phyloP scores from a whole-genome alignment of 1,140 invertebrate genomes.

The Cyclina sinensis region DNA sequence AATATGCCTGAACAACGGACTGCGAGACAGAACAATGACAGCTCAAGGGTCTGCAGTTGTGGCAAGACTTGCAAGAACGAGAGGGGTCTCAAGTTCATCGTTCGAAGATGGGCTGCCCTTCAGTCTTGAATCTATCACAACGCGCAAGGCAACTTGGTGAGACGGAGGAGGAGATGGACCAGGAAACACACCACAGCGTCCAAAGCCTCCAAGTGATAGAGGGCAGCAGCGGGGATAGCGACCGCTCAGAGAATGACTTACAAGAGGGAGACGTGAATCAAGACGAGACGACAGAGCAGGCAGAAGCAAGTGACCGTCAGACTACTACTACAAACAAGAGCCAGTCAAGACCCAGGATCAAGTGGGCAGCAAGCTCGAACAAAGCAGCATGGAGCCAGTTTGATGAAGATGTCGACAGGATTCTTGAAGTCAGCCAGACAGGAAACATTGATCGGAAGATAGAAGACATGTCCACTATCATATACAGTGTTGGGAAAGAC shows the following conservation, averaged over 20 bases:
- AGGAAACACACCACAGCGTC: background rate
- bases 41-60: too few species aligned
- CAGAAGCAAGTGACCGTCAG: background rate
- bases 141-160: too few species aligned
- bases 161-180: slow-evolving; percentile 10
- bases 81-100: too few species aligned
- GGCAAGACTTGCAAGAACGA: too few species aligned
- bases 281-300: background rate
- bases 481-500: background rate
- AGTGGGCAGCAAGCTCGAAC: background rate
- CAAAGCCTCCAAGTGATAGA: background rate
- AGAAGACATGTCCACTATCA: background rate
- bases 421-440: background rate
- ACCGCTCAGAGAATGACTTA: background rate
- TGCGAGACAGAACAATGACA: background rate
- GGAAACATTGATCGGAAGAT: background rate
- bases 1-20: background rate
- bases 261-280: background rate
- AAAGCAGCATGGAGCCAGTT: background rate
- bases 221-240: background rate
- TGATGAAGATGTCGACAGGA: background rate
- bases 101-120: too few species aligned
- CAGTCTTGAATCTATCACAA: background rate
- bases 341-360: background rate
- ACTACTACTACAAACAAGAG: background rate